Evolutionary conservation across 2,888 invertebrate species (phyloP), one percentile per base, ranked within the genome.

Genomic region (Rhagium mordax): DNA sequence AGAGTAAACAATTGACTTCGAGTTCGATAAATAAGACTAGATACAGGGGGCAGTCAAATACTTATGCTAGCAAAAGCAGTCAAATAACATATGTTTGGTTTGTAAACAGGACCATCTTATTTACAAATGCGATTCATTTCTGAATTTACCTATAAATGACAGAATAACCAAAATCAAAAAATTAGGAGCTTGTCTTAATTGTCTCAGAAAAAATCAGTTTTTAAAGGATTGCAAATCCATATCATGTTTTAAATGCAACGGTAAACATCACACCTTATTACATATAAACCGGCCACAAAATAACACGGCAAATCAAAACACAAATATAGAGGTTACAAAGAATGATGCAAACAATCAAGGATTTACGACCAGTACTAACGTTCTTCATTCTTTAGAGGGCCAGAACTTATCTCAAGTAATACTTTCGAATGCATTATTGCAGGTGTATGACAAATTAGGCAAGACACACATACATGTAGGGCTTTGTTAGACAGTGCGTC

Each of bases 391-490:
- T 4, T 18, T 53, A 53, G 21, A 53, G 8, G 21, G 53, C 10
- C 21, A 20, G 1, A 21, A 21, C 13, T 3, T 13, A 20, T 53
- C 51, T 20, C 51, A 51, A 51, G 51, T 51, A 7, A 21, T 53
- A 21, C 53, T 53, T 21, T 53, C 53, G 53, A 53, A 21, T 53
- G 53, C 53, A 4, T 8, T 21, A 10, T 53, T 53, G 16, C 15
- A 15, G n/a, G 20, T 21, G 18, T 69, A 41, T 49, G 21, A 21
- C 8, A 69, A 61, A 21, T 7, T 16, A 13, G 29, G 21, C 21
- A 47, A 66, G 1, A 18, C 33, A 21, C 61, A 69, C 47, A 69
- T n/a, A n/a, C 21, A 53, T 20, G 21, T 21, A 53, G 53, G 21
- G 53, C 53, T 13, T 53, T 53, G 21, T 21, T 53, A 18, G 51